Evolutionary conservation across 1,140 invertebrate genomes (phyloP), one percentile per base, ranked within the genome.

Genomic region (Drosophila pandora): DNA sequence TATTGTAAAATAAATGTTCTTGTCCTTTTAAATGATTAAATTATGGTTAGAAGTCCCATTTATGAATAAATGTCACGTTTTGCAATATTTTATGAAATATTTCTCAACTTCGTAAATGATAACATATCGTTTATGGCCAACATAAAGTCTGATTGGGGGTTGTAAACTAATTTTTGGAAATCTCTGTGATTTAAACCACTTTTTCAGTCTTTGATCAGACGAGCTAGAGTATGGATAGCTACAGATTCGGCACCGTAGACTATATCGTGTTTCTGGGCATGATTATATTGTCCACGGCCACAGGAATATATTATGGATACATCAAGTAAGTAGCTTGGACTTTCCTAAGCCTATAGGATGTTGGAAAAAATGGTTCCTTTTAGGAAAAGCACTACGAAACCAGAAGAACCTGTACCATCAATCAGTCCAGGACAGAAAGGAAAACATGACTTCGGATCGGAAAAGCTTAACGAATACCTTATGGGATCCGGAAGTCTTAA

Each of bases 261-360:
- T 95, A 95, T 79, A 91, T 92, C n/a, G 93, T 94, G 4, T 95
- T 95, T 79, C 92, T 92, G 12, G 85, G 93, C 2, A 94, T 95
- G 91, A 92, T 95, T 53, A 69, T 93, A 0, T 79, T 94, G 2
- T 95, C 95, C 1, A 94, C 95, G 2, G 92, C 92, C 1, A 95
- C 95, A 4, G 96, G 96, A 0, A 68, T 96, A 6, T 96, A 95
- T 92, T 96, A 95, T 92, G 95, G 95, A 9, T 95, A 83, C 41
- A 57, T 90, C 17, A 91, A 76, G 88, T 91, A 60, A 73, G 74
- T 67, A 17, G 25, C 13, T 13, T 8, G 8, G 12, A 28, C 8
- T 4, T 37, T 4, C 8, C 32, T 8, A 32, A 32, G 8, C n/a
- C n/a, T n/a, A n/a, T n/a, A n/a, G n/a, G n/a, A n/a, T n/a, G n/a